These are phyloP conservation scores for Diarsia rubi DNA, from an alignment of 2,888 invertebrate genomes.

Conservation along the genomic window DNA sequence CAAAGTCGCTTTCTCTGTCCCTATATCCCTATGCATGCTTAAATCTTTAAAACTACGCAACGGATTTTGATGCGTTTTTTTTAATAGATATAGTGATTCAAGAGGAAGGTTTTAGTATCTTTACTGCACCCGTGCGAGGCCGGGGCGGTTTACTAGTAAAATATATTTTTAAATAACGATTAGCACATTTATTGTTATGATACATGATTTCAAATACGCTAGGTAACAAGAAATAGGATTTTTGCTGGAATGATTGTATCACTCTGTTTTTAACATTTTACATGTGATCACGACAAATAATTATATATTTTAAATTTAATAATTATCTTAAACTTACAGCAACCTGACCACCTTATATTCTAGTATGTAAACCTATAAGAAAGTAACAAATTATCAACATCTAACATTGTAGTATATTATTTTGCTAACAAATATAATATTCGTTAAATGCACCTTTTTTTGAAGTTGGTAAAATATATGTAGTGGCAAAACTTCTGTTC, in stretches of 20 bases:
- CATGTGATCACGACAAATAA: neutral
- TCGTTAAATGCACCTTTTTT: neutral
- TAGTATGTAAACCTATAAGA: slow-evolving; percentile 12
- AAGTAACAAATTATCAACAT: slow-evolving; percentile 19
- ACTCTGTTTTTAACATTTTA: slow-evolving; percentile 1
- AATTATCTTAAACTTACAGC: slow-evolving; percentile 27
- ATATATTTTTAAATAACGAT: slow-evolving; percentile 19
- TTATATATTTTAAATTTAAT: slow-evolving; percentile 3
- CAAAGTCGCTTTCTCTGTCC: too few species aligned
- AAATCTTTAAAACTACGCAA: too few species aligned
- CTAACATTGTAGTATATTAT: neutral
- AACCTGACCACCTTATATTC: slow-evolving; percentile 25
- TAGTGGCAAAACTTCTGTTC: neutral
- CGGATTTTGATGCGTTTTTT: too few species aligned
- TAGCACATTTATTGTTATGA: slow-evolving; percentile 32
- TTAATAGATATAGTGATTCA: too few species aligned
- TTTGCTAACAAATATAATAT: neutral
- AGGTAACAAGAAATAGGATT: neutral
- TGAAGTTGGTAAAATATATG: neutral
- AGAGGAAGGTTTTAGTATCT: too few species aligned
- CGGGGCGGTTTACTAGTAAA: too few species aligned
- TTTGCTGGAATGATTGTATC: slow-evolving; percentile 37
- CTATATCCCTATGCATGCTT: too few species aligned
- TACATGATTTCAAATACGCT: slow-evolving; percentile 27
- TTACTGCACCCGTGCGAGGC: too few species aligned